Evolutionary conservation across 2,888 invertebrate species (phyloP), one percentile per base, ranked within the genome.

Genomic region (Rhingia rostrata): DNA sequence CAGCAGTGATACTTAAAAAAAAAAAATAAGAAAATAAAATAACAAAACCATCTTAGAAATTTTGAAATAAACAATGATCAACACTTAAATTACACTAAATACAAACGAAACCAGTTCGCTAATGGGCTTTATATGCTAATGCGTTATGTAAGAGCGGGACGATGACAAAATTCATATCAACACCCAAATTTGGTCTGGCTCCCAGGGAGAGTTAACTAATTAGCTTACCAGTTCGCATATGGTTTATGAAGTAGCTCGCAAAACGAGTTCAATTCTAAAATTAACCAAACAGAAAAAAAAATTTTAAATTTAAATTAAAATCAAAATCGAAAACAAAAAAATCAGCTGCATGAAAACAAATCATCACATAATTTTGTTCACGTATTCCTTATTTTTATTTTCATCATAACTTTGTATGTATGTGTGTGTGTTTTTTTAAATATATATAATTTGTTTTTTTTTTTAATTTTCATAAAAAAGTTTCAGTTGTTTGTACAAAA

Each of bases 381-480:
- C 77, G 53, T 82, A 75, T 82, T 77, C 70, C 70, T 66, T 60
- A 64, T 64, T 75, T 82, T 81, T 70, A 70, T 77, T 81, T 64
- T 43, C 22, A 75, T 70, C 81, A 82, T 82, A 77, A 77, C 77
- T 60, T 60, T 66, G 58, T 77, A 70, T 81, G 75, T 61, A 43
- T 79, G 45, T 22, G 22, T 22, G 22, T 22, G 22, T 22, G 22
- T 22, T 70, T 64, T 58, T 79, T 58, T 70, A 64, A 39, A 22
- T 51, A 56, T 72, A 22, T 22, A 22, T 22, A 22, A 2, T 2
- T 22, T 2, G 2, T 51, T 69, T 69, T 53, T 81, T 63, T 56
- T 56, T 14, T 74, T 54, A 43, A 45, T 69, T 70, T 82, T 82
- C 69, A 72, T 78, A 82, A 82, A 82, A 82, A 82, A 78, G 61